A percentile compares a stretch with the other conserved stretches of the same genome.
phyloP scores from a whole-genome alignment of 2,797 vertebrate species.

The Hippoglossus hippoglossus region DNA sequence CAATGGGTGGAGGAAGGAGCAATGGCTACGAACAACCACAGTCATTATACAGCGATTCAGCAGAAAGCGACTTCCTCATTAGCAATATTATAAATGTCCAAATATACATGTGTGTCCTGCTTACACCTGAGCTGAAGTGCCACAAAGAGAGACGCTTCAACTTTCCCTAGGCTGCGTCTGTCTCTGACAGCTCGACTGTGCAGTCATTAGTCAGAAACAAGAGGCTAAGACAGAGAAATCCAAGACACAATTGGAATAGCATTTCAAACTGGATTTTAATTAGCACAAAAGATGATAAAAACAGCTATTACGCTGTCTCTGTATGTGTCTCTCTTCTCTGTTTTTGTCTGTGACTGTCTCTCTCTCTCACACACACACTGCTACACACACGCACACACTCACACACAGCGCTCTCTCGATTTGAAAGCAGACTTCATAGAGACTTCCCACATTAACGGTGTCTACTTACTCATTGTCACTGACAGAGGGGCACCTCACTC shows the following conservation, averaged over 20 bases:
- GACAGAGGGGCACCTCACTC: constrained; percentile 41
- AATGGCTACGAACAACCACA: constrained; percentile 54
- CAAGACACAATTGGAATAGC: constrained; percentile 40
- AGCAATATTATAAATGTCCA: constrained; percentile 26
- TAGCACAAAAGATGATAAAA: constrained; percentile 51
- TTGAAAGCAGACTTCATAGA: constrained; percentile 55
- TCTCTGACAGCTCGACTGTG: constrained; percentile 47
- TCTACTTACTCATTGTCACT: constrained; percentile 47
- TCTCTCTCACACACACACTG: constrained; percentile 3
- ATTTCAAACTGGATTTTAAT: constrained; percentile 53
- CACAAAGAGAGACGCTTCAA: constrained; percentile 40
- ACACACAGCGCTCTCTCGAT: constrained; percentile 34
- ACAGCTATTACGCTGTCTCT: constrained; percentile 47
- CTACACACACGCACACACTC: constrained; percentile 32
- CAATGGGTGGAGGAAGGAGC: constrained; percentile 64
- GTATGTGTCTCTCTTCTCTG: constrained; percentile 24
- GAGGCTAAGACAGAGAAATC: constrained; percentile 20
- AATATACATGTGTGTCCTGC: not conserved
- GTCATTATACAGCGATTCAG: constrained; percentile 27
- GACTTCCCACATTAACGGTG: constrained; percentile 35
- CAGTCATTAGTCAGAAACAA: constrained; percentile 46
- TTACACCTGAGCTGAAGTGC: constrained; percentile 50
- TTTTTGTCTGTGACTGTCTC: constrained; percentile 30
- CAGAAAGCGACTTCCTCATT: constrained; percentile 36
- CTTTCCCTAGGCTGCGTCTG: constrained; percentile 54